phyloP scores from a whole-genome alignment of 2,113 vertebrate genomes.

The Tenrec ecaudatus region DNA sequence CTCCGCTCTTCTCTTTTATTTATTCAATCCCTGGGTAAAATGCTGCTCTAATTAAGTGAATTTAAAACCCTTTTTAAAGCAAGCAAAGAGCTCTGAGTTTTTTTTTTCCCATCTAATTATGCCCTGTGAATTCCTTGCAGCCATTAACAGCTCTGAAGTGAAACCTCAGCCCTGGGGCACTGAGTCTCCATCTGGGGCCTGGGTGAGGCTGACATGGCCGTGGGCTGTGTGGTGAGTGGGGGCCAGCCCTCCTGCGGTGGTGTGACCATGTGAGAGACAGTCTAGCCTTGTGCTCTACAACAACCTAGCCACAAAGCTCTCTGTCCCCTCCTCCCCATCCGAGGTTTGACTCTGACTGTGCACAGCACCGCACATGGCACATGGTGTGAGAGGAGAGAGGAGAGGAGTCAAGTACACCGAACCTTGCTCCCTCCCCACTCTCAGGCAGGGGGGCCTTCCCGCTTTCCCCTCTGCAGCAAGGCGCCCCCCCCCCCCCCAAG shows the following conservation, averaged over 20 bases:
- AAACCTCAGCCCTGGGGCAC: neutral
- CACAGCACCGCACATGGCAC: neutral
- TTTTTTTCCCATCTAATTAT: constrained; percentile 39
- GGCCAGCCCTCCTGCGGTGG: neutral
- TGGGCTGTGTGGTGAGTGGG: neutral
- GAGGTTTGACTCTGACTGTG: neutral
- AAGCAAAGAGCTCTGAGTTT: neutral
- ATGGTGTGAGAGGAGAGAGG: neutral
- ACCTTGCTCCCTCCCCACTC: neutral
- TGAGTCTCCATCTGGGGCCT: rapidly evolving
- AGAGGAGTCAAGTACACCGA: neutral
- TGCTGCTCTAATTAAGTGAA: constrained; percentile 22
- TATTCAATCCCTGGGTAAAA: constrained; percentile 55
- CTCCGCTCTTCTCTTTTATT: constrained; percentile 60
- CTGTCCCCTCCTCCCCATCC: neutral
- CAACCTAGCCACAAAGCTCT: neutral
- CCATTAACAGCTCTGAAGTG: constrained; percentile 31
- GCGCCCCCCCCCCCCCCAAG: neutral
- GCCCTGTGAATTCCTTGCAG: neutral
- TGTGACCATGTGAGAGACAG: neutral
- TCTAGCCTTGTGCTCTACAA: neutral
- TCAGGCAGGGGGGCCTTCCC: neutral
- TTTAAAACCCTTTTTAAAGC: neutral
- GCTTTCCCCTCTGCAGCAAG: too few relatives aligned
- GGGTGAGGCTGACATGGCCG: neutral